These are phyloP conservation scores for Drosophila subsilvestris DNA, from an alignment of 2,888 invertebrate species.

Conservation along the genomic window DNA sequence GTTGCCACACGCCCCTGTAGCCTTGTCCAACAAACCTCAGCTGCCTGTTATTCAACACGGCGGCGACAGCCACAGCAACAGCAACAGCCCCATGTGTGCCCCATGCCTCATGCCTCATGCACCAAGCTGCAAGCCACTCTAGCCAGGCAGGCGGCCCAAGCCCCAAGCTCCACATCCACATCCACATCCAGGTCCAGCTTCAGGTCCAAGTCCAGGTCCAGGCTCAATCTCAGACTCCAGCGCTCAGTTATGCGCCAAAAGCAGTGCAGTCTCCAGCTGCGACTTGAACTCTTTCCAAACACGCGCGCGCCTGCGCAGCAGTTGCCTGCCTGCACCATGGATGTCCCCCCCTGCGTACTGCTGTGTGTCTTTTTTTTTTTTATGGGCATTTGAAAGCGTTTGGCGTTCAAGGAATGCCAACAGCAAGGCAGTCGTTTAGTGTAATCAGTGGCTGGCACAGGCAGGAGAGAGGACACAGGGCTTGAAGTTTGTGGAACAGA, in stretches of 20 bases:
- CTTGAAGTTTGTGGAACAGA: constrained; percentile 17
- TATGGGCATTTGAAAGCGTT: constrained; percentile 54
- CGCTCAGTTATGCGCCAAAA: constrained; percentile 72
- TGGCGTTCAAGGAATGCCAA: constrained; percentile 53
- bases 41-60: constrained; percentile 77
- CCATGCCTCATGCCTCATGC: constrained; percentile 9
- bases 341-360: constrained; percentile 10
- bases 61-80: constrained; percentile 48
- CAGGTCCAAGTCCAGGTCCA: constrained; percentile 10
- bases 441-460: constrained; percentile 57
- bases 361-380: constrained; percentile 45
- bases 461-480: constrained; percentile 8
- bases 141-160: no score
- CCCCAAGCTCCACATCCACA: constrained; percentile 10
- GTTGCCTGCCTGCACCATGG: constrained; percentile 6
- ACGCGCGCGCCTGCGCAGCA: constrained; percentile 62
- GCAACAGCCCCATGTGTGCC: constrained; percentile 9
- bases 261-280: constrained; percentile 77
- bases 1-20: constrained; percentile 2
- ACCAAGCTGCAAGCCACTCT: not conserved
- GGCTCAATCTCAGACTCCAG: constrained; percentile 37
- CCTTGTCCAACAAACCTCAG: constrained; percentile 56
- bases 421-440: constrained; percentile 61
- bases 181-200: constrained; percentile 3
- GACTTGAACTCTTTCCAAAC: constrained; percentile 76